A percentile compares a stretch with the other conserved stretches of the same genome.
These are phyloP conservation scores for Lipophrys pholis DNA, from an alignment of 2,113 vertebrate species.

Conservation along the genomic window DNA sequence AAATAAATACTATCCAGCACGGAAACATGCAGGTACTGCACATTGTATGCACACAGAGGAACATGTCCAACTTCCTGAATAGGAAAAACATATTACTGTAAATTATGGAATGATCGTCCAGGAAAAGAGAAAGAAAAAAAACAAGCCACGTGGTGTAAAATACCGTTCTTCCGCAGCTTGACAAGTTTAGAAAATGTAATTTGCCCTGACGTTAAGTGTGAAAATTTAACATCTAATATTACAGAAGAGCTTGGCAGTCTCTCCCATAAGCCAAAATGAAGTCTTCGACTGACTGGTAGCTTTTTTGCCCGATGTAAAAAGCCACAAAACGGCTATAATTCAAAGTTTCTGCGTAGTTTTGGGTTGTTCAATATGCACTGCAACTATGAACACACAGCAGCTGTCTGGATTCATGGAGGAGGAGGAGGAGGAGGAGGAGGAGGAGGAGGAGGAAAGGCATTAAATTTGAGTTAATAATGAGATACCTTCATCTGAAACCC, in stretches of 20 bases:
- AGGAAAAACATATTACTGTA: constrained; percentile 14
- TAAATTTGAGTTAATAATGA: constrained; percentile 45
- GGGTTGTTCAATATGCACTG: constrained; percentile 18
- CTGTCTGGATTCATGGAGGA: constrained; percentile 43
- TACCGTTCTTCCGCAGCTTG: constrained; percentile 38
- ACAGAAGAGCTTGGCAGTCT: constrained; percentile 42
- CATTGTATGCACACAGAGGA: not conserved
- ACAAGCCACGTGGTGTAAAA: constrained; percentile 25
- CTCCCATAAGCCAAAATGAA: constrained; percentile 31
- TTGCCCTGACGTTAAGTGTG: constrained; percentile 32
- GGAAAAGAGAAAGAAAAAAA: constrained; percentile 14
- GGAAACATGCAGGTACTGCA: not conserved
- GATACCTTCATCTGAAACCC: constrained; percentile 42
- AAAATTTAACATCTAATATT: constrained; percentile 33
- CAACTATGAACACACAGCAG: constrained; percentile 38
- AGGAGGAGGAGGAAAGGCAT: constrained; percentile 5
- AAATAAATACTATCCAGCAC: constrained; percentile 27
- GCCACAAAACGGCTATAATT: constrained; percentile 30
- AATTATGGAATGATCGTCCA: constrained; percentile 34
- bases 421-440: too few relatives aligned
- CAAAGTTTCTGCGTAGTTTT: constrained; percentile 29
- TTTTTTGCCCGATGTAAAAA: constrained; percentile 35
- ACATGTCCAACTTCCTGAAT: constrained; percentile 21
- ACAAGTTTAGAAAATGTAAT: constrained; percentile 54
- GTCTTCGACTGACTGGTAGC: constrained; percentile 34